phyloP scores from a whole-genome alignment of 1,140 invertebrate genomes.

The Bicyclus anynana region DNA sequence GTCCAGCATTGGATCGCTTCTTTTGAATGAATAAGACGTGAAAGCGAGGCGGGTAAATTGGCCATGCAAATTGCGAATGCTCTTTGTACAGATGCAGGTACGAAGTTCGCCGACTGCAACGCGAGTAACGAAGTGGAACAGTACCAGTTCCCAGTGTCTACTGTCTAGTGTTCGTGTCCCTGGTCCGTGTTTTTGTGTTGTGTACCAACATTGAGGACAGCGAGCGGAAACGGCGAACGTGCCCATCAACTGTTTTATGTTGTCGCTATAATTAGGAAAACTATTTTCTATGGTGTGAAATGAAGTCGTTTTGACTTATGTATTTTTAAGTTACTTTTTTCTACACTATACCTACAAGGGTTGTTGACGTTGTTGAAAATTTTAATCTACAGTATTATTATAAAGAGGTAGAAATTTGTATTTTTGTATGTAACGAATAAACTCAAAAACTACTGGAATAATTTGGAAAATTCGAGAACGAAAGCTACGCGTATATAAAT shows the following conservation, averaged over 20 bases:
- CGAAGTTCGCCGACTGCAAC: slow-evolving; percentile 51
- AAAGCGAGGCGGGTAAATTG: slow-evolving; percentile 24
- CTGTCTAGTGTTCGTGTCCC: slow-evolving; percentile 29
- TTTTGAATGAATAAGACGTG: slow-evolving; percentile 20
- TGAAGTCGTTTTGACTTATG: neutral
- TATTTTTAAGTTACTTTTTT: slow-evolving; percentile 1
- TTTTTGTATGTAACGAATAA: too few species aligned
- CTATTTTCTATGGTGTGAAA: slow-evolving; percentile 2
- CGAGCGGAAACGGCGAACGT: slow-evolving; percentile 66
- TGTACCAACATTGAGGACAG: slow-evolving; percentile 58
- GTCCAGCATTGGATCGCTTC: slow-evolving; percentile 10
- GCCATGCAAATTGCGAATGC: slow-evolving; percentile 30
- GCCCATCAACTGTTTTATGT: slow-evolving; percentile 50
- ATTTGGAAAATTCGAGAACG: too few species aligned
- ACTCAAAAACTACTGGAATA: too few species aligned
- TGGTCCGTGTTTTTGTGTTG: slow-evolving; percentile 51
- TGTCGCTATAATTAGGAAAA: slow-evolving; percentile 34
- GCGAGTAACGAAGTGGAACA: slow-evolving; percentile 55
- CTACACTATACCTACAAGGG: neutral
- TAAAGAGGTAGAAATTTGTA: too few species aligned
- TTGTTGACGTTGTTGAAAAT: too few species aligned
- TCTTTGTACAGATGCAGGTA: slow-evolving; percentile 35
- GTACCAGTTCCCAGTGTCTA: slow-evolving; percentile 57
- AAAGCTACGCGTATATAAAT: too few species aligned
- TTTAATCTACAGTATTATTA: too few species aligned